Conservation (phyloP, 2,797 vertebrate species). For the Halcyon chelicuti region DNA sequence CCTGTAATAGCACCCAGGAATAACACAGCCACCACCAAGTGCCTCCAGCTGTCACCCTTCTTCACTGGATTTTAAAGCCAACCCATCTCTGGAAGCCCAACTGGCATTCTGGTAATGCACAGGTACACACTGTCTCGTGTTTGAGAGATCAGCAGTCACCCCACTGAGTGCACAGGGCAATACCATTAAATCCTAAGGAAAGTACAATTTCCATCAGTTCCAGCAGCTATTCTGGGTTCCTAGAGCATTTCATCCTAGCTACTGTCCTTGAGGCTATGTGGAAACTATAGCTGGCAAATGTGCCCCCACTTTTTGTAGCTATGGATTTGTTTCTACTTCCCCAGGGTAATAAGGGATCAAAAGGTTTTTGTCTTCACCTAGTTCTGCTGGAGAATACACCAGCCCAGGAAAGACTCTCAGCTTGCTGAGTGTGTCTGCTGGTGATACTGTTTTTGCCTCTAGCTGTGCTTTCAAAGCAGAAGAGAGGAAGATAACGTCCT, state of each 20-base stretch:
- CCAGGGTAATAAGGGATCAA: not conserved
- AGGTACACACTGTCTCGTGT: not conserved
- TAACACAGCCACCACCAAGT: not conserved
- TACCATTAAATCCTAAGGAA: not conserved
- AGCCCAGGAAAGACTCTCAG: not conserved
- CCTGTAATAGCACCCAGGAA: constrained; percentile 83
- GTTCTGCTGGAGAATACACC: not conserved
- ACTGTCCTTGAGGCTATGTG: not conserved
- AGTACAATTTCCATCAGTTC: not conserved
- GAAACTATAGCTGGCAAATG: not conserved
- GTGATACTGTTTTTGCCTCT: not conserved
- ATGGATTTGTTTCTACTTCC: not conserved
- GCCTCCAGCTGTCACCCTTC: not conserved
- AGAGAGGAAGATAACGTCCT: not conserved
- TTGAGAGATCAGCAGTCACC: not conserved
- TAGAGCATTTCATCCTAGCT: not conserved
- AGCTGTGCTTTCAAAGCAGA: constrained; percentile 20
- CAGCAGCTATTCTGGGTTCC: not conserved
- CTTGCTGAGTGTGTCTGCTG: not conserved
- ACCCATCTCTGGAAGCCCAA: not conserved
- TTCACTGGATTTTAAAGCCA: not conserved
- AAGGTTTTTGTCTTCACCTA: not conserved
- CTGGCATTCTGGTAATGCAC: not conserved
- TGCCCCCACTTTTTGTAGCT: not conserved
- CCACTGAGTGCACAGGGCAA: not conserved